Base-by-base conservation (phyloP, 2,113 vertebrate genomes). In the Tyrannus savana region DNA sequence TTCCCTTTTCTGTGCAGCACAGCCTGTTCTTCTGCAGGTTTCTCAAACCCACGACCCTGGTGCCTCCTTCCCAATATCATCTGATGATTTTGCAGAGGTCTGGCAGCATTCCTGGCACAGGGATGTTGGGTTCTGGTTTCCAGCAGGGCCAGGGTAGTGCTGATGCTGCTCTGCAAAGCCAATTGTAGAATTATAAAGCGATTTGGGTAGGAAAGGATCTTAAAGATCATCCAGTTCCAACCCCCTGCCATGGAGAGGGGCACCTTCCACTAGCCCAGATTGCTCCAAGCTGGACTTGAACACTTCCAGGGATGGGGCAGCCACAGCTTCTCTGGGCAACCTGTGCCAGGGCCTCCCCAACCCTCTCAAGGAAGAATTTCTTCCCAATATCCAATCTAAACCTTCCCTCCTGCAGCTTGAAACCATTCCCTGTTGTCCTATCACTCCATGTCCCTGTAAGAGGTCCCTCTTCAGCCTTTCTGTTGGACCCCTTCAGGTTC, bases 61-160 rank as follows among this genome's bases (percentile, higher is more conserved):
- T 24, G 64, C 12, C 33, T 47, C 31, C 17, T 56, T 79, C 58
- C 47, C 23, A 28, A 0, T 30, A 1, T 5, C 1, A 0, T 5
- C 8, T 24, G 19, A 33, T 14, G 12, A 7, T 60, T 79, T 60
- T 22, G 21, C 19, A 3, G 5, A 1, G 31, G 2, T 31, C 14
- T n/a, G 28, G 30, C 44, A 73, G 41, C 13, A 0, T 47, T 82
- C 35, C 7, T 83, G 58, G 52, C 9, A 19, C 27, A 76, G 52
- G 1, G 14, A 3, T 68, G 21, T 19, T 62, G 63, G 37, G 12
- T 31, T 60, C 9, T 11, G 10, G 5, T n/a, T 92, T 73, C 75
- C 53, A n/a, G 1, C 0, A 1, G 47, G 19, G 12, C 14, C 27
- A 6, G n/a, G 28, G 19, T 11, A 18, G 17, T 25, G 69, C 8